Conservation (phyloP, 2,888 invertebrate genomes). For the Xanthostigma xanthostigma region DNA sequence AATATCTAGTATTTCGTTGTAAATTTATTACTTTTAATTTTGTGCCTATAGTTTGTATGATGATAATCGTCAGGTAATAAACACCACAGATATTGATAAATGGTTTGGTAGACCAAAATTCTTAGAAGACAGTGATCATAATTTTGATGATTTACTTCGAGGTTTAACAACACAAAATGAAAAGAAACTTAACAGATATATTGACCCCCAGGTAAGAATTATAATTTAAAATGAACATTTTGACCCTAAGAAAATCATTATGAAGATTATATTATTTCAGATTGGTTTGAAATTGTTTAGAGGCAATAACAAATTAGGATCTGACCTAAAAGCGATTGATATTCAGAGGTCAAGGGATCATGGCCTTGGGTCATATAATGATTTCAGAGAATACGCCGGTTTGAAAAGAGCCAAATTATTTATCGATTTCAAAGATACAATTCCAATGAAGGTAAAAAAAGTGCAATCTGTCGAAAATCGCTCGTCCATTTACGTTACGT, state of each 20-base stretch:
- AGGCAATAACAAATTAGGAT: conserved; percentile 55
- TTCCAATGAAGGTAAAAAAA: conserved; percentile 37
- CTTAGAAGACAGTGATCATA: conserved; percentile 41
- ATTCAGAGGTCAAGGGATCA: conserved; percentile 80
- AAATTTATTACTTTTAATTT: too few relatives aligned
- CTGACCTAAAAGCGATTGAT: conserved; percentile 66
- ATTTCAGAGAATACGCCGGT: conserved; percentile 62
- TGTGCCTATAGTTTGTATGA: too few relatives aligned
- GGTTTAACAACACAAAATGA: conserved; percentile 65
- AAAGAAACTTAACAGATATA: conserved; percentile 60
- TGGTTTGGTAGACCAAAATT: conserved; percentile 52
- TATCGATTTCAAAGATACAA: conserved; percentile 53
- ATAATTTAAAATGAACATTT: conserved; percentile 11
- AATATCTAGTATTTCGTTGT: conserved; percentile 33
- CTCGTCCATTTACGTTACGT: too few relatives aligned
- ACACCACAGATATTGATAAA: conserved; percentile 35
- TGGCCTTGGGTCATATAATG: conserved; percentile 64
- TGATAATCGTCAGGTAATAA: conserved; percentile 21
- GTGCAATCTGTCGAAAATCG: too few relatives aligned
- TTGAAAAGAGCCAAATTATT: conserved; percentile 51
- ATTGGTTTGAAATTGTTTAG: conserved; percentile 52
- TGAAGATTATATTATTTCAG: conserved; percentile 24
- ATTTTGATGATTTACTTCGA: conserved; percentile 57
- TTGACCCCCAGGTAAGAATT: conserved; percentile 56
- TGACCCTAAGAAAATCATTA: neutral